Evolutionary conservation across 2,888 invertebrate genomes (phyloP).

Genomic region (Lasius platythorax): DNA sequence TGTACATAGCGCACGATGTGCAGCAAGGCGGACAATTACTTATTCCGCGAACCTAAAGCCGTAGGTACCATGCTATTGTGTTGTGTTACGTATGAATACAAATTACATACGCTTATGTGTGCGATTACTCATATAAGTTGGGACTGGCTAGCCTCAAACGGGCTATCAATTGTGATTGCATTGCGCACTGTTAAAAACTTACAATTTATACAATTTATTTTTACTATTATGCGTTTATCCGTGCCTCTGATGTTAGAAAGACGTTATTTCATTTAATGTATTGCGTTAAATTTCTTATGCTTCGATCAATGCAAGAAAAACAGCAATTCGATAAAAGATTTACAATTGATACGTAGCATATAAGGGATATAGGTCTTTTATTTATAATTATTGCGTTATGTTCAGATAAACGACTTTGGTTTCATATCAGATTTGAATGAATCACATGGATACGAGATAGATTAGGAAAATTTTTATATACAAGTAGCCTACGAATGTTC

Average conservation of each 20-base stretch:
- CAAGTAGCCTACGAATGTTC: not conserved
- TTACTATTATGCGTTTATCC: not conserved
- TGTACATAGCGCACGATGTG: no score
- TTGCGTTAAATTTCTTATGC: not conserved
- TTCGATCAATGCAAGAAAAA: not conserved
- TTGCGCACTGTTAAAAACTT: slow-evolving; percentile 16
- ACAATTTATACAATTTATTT: not conserved
- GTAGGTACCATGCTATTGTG: slow-evolving; percentile 37
- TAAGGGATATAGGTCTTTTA: not conserved
- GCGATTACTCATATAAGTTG: slow-evolving; percentile 17
- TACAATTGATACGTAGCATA: not conserved
- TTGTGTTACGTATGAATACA: slow-evolving; percentile 42
- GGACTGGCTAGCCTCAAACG: not conserved
- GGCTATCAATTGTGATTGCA: slow-evolving; percentile 29
- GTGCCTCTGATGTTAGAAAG: not conserved
- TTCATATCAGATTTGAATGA: not conserved
- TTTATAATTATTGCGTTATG: not conserved
- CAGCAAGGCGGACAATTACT: slow-evolving; percentile 4
- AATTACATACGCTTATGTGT: slow-evolving; percentile 36
- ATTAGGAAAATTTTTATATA: not conserved
- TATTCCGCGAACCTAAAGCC: slow-evolving; percentile 10
- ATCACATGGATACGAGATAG: not conserved
- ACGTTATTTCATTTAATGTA: not conserved
- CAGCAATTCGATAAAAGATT: not conserved
- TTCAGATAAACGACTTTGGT: not conserved